phyloP scores from a whole-genome alignment of 2,888 invertebrate species.

The Tenthredo livida region DNA sequence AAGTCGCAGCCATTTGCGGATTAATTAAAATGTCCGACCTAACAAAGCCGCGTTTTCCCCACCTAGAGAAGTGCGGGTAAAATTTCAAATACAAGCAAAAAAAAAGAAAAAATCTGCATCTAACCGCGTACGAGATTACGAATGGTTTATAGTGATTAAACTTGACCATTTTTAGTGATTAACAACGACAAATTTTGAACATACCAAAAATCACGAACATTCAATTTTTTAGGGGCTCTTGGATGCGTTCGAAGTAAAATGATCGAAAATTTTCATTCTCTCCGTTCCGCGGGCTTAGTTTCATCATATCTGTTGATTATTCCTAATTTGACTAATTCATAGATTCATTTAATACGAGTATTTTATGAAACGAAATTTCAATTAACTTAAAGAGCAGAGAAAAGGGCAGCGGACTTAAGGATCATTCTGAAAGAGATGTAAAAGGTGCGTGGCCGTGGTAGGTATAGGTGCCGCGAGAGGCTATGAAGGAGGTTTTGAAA shows the following conservation, averaged over 20 bases:
- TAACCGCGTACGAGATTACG: not conserved
- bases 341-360: not conserved
- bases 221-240: not conserved
- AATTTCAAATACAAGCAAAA: not conserved
- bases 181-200: not conserved
- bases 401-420: not conserved
- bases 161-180: too few species aligned
- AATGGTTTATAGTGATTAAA: not conserved
- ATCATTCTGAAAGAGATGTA: not conserved
- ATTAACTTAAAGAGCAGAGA: too few species aligned
- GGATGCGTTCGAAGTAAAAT: not conserved
- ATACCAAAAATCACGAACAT: not conserved
- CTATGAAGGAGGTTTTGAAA: not conserved
- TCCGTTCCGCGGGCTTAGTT: not conserved
- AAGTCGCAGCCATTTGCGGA: constrained; percentile 15
- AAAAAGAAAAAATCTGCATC: not conserved
- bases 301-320: not conserved
- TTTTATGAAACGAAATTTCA: not conserved
- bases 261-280: too few species aligned
- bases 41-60: constrained; percentile 2
- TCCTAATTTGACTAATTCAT: not conserved
- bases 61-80: not conserved
- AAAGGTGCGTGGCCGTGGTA: not conserved
- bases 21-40: constrained; percentile 40
- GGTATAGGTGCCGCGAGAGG: not conserved